These are phyloP conservation scores for Galeruca laticollis DNA, from an alignment of 2,888 invertebrate species.

Conservation along the genomic window DNA sequence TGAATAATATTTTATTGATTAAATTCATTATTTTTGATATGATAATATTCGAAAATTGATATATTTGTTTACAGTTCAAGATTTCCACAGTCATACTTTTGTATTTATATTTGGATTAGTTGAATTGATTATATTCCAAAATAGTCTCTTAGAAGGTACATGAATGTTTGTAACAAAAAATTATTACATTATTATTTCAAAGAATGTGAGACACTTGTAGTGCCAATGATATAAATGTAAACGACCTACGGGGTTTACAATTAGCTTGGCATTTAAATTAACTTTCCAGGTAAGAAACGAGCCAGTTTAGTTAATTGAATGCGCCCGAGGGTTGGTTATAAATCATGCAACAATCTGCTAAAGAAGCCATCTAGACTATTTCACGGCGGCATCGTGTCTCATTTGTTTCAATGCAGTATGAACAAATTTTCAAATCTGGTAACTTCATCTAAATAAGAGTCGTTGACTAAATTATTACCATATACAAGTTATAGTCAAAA, in stretches of 20 bases:
- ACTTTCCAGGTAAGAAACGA: constrained; percentile 57
- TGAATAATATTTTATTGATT: no score
- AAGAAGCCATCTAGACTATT: constrained; percentile 55
- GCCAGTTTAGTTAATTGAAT: constrained; percentile 58
- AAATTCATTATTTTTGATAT: no score
- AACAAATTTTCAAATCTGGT: constrained; percentile 27
- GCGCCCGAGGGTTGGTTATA: constrained; percentile 53
- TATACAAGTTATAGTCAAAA: neutral
- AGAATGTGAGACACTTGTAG: constrained; percentile 37
- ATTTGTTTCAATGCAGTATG: constrained; percentile 39
- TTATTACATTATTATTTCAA: constrained; percentile 36
- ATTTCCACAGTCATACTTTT: no score
- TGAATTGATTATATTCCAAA: no score
- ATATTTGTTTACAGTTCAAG: no score
- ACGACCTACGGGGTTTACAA: constrained; percentile 54
- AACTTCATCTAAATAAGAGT: neutral
- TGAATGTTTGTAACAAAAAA: constrained; percentile 42
- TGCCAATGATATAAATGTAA: constrained; percentile 50
- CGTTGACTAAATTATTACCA: neutral
- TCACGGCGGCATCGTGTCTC: constrained; percentile 45
- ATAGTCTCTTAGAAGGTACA: no score
- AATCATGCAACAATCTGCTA: constrained; percentile 57
- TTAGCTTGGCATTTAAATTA: constrained; percentile 58
- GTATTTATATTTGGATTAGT: no score
- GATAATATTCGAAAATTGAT: no score